Conservation (phyloP, 2,888 invertebrate species). For the Xiphydria camelus region DNA sequence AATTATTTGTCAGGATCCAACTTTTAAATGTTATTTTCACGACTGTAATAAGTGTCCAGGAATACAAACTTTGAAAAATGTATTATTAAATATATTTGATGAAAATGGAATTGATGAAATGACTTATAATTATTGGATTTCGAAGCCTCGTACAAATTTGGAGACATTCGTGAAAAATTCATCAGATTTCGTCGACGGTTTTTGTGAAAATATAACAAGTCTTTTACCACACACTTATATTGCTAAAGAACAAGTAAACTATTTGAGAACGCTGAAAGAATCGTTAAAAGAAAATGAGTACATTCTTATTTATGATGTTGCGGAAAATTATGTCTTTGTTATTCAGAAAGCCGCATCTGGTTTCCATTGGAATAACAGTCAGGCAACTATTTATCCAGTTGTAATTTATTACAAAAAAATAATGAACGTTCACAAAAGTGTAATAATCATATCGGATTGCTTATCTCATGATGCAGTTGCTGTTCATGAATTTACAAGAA, state of each 20-base stretch:
- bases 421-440: slow-evolving; percentile 7
- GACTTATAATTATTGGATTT: slow-evolving; percentile 14
- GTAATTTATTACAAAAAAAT: slow-evolving; percentile 16
- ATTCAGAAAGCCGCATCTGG: slow-evolving; percentile 20
- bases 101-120: slow-evolving; percentile 8
- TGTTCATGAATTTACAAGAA: slow-evolving; percentile 6
- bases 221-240: slow-evolving; percentile 18
- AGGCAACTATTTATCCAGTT: slow-evolving; percentile 18
- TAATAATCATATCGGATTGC: slow-evolving; percentile 16
- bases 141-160: slow-evolving; percentile 7
- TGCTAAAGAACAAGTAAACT: slow-evolving; percentile 18
- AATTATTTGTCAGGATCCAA: slow-evolving; percentile 3
- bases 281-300: slow-evolving; percentile 9
- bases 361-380: slow-evolving; percentile 19
- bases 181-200: slow-evolving; percentile 1
- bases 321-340: slow-evolving; percentile 26
- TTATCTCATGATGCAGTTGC: slow-evolving; percentile 14
- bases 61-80: not conserved
- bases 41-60: slow-evolving; percentile 8
- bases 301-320: slow-evolving; percentile 22
- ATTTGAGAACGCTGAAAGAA: slow-evolving; percentile 15
- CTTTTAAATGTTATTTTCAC: slow-evolving; percentile 3
- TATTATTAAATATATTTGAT: slow-evolving; percentile 6
- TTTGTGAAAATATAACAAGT: slow-evolving; percentile 2
- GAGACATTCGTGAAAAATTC: slow-evolving; percentile 10